Base-by-base conservation (phyloP, 2,888 invertebrate genomes). In the Conus canariensis region DNA sequence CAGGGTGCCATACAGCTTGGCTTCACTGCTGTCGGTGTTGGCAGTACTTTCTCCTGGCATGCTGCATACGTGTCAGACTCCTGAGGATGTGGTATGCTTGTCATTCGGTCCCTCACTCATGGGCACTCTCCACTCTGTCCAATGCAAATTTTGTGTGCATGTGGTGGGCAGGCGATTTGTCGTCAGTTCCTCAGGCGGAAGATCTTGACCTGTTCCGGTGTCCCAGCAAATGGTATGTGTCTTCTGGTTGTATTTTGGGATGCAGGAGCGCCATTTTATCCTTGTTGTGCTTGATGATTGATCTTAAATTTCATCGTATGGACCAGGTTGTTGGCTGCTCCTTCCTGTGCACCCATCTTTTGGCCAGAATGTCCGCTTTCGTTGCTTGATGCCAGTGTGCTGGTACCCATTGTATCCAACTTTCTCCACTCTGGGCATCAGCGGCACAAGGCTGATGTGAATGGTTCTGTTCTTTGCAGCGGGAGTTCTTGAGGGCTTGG, bases 141-240 rank as follows among this genome's bases (percentile, higher is more conserved):
- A 85, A 56, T 58, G 85, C 85, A 85, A 85, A 85, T 85, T 85
- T 10, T 85, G 85, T 85, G 58, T 85, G 58, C 59, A 85, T 58
- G 85, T 59, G 85, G 85, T 85, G 85, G n/a, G 7, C 12, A 30
- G 58, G 85, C 22, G 58, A 58, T 19, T 85, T 85, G 59, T 85
- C 58, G 7, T 58, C 85, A 85, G 85, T 85, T 85, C 85, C 85
- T 85, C 85, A 85, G 85, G 85, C 85, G 85, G 85, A 85, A 85
- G 85, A 85, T 56, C 85, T 85, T 85, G 58, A 85, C 56, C 85
- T 85, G 85, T 85, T 85, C 60, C 85, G 56, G 82, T 82, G 82
- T 82, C 30, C 82, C 82, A 82, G 82, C 82, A 82, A 82, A 56
- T 82, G 82, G 82, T 82, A 82, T 82, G 0, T 56, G 82, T 82